phyloP scores from a whole-genome alignment of 1,140 invertebrate species.

The Periplaneta americana region DNA sequence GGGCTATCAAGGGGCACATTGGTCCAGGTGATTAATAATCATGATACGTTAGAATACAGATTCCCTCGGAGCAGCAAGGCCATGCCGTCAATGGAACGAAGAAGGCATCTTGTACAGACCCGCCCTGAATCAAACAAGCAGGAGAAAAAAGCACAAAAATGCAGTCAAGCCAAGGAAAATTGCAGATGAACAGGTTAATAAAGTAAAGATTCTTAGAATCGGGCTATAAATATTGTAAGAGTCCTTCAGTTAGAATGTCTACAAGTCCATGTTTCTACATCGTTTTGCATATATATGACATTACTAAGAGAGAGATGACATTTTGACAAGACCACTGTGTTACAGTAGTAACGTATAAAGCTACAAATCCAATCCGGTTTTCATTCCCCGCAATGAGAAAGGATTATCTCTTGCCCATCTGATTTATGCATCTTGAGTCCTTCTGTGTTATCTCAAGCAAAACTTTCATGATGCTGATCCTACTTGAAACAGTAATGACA shows the following conservation, averaged over 20 bases:
- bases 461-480: too few relatives aligned
- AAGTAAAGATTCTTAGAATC: neutral
- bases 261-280: neutral
- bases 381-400: too few relatives aligned
- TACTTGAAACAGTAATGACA: too few relatives aligned
- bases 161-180: neutral
- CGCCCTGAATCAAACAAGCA: neutral
- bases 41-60: neutral
- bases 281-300: neutral
- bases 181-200: neutral
- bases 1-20: neutral
- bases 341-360: too few relatives aligned
- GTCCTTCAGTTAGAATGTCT: neutral
- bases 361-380: too few relatives aligned
- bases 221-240: neutral
- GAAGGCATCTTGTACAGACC: neutral
- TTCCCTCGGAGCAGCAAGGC: neutral
- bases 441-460: too few relatives aligned
- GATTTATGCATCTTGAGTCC: too few relatives aligned
- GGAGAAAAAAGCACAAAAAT: neutral
- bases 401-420: too few relatives aligned
- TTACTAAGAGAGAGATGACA: too few relatives aligned
- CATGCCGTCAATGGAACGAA: neutral
- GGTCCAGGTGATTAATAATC: neutral
- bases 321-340: too few relatives aligned